A percentile compares a stretch with the other conserved stretches of the same genome.
These are phyloP conservation scores for Agriopis marginaria DNA, from an alignment of 2,888 invertebrate genomes.

Conservation along the genomic window DNA sequence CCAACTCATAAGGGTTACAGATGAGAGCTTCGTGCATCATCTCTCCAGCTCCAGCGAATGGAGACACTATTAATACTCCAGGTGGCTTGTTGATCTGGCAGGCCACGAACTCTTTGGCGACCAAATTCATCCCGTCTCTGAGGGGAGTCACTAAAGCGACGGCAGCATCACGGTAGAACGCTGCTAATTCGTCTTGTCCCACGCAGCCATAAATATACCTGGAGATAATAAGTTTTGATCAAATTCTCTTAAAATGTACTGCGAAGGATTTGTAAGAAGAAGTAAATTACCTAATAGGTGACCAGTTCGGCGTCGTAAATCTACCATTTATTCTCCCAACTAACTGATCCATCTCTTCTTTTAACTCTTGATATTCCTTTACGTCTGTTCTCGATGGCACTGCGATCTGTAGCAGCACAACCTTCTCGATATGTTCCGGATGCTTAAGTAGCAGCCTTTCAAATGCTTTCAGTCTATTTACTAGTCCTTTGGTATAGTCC, in stretches of 20 bases:
- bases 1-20: constrained; percentile 95
- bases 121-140: constrained; percentile 96
- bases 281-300: constrained; percentile 89
- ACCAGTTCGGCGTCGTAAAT: constrained; percentile 97
- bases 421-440: constrained; percentile 94
- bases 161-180: constrained; percentile 94
- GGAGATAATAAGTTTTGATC: constrained; percentile 32
- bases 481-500: constrained; percentile 96
- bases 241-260: neutral
- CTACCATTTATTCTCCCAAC: constrained; percentile 95
- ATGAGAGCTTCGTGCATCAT: constrained; percentile 97
- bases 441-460: constrained; percentile 93
- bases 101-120: constrained; percentile 97
- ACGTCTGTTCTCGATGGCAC: constrained; percentile 96
- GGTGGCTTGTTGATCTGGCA: constrained; percentile 95
- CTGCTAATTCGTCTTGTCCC: constrained; percentile 94
- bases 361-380: constrained; percentile 95
- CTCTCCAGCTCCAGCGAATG: constrained; percentile 96
- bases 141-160: constrained; percentile 95
- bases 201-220: constrained; percentile 95
- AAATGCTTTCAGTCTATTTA: constrained; percentile 93
- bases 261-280: too few species aligned
- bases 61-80: constrained; percentile 95
- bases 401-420: constrained; percentile 93
- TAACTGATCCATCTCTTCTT: constrained; percentile 96